phyloP scores from a whole-genome alignment of 2,797 vertebrate species.

The Falco biarmicus region DNA sequence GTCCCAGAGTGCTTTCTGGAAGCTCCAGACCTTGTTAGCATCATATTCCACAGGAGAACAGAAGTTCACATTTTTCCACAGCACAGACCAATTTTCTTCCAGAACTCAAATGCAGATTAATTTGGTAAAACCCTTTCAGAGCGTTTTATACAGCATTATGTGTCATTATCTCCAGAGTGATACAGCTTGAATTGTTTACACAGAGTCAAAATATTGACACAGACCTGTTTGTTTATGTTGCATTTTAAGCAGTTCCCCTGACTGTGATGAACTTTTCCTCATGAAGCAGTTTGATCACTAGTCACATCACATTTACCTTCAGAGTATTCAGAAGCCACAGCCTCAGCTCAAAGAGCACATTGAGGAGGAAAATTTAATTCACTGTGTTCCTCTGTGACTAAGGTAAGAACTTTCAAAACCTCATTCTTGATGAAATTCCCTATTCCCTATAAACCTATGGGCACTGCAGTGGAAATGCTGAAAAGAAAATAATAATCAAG shows the following conservation, averaged over 20 bases:
- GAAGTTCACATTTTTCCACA: background rate
- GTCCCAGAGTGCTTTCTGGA: background rate
- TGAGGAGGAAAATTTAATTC: background rate
- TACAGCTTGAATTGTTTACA: constrained; percentile 41
- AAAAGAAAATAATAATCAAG: no score
- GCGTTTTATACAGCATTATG: background rate
- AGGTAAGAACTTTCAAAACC: constrained; percentile 9
- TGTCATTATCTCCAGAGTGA: background rate
- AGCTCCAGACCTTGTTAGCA: background rate
- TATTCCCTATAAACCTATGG: background rate
- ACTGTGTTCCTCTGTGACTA: background rate
- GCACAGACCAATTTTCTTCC: background rate
- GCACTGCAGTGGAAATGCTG: background rate
- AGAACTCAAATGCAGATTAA: background rate
- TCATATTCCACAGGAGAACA: background rate
- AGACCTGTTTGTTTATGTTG: constrained; percentile 22
- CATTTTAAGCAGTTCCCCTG: constrained; percentile 48
- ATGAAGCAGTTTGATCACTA: background rate
- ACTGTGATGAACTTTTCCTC: constrained; percentile 6
- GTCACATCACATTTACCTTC: background rate
- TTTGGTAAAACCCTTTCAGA: background rate
- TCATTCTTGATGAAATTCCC: background rate
- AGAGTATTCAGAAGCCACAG: background rate
- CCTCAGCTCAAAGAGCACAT: background rate
- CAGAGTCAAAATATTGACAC: constrained; percentile 18